phyloP scores from a whole-genome alignment of 2,888 invertebrate species.

The Drosophila anomelani region DNA sequence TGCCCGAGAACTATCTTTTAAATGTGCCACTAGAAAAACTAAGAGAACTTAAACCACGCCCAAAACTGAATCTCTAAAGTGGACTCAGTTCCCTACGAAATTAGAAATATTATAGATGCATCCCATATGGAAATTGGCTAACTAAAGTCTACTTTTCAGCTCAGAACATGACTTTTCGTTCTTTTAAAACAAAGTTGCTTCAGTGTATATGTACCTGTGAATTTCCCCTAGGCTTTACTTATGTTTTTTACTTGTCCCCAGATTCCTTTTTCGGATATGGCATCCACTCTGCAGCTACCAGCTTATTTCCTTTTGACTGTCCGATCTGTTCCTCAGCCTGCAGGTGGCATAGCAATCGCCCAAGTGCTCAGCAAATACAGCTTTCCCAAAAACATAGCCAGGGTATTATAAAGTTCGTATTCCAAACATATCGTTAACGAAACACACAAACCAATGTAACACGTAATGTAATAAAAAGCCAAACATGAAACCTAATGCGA shows the following conservation, averaged over 20 bases:
- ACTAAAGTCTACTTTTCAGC: conserved; percentile 9
- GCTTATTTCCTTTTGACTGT: conserved; percentile 25
- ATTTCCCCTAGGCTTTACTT: conserved; percentile 38
- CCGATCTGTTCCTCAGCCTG: conserved; percentile 26
- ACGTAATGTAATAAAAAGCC: conserved; percentile 48
- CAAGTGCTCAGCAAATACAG: conserved; percentile 58
- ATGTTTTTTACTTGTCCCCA: conserved; percentile 10
- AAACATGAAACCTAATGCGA: conserved; percentile 30
- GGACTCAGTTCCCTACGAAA: conserved; percentile 17
- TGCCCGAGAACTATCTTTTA: conserved; percentile 54
- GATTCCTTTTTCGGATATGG: conserved; percentile 5
- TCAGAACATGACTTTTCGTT: conserved; percentile 33
- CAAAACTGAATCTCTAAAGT: conserved; percentile 16
- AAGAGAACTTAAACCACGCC: conserved; percentile 24
- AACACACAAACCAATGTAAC: conserved; percentile 61
- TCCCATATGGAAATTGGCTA: conserved; percentile 10
- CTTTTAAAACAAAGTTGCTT: conserved; percentile 47
- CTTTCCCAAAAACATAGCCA: conserved; percentile 62
- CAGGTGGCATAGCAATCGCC: conserved; percentile 44
- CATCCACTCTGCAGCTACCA: conserved; percentile 15
- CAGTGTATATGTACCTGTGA: conserved; percentile 51
- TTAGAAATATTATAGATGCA: background rate
- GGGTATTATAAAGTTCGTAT: conserved; percentile 80
- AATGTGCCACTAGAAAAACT: conserved; percentile 69
- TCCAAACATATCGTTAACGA: conserved; percentile 80